These are phyloP conservation scores for Drosophila hamatofila DNA, from an alignment of 2,888 invertebrate genomes.

Conservation along the genomic window DNA sequence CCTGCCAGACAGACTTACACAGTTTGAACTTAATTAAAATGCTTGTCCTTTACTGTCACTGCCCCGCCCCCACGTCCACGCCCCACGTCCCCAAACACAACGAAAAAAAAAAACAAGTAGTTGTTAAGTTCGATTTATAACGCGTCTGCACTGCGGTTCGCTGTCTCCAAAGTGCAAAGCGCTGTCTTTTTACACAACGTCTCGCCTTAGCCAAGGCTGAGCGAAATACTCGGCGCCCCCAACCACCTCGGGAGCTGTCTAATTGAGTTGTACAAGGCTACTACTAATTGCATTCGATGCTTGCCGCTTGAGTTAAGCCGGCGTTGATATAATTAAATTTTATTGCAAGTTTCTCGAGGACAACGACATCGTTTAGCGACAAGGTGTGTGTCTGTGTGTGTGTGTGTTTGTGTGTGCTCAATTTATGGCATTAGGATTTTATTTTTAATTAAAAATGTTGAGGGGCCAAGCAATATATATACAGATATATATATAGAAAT, in stretches of 20 bases:
- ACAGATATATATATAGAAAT: background rate
- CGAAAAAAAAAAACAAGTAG: slow-evolving; percentile 42
- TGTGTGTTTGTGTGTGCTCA: slow-evolving; percentile 27
- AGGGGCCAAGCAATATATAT: slow-evolving; percentile 24
- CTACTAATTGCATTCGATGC: slow-evolving; percentile 84
- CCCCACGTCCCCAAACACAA: slow-evolving; percentile 19
- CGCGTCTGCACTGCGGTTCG: slow-evolving; percentile 72
- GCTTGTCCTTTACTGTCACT: slow-evolving; percentile 51
- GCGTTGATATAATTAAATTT: slow-evolving; percentile 81
- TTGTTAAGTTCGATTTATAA: slow-evolving; percentile 80
- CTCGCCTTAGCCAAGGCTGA: slow-evolving; percentile 33
- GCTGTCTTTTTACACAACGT: slow-evolving; percentile 47
- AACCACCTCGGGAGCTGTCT: slow-evolving; percentile 48
- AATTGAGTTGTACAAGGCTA: slow-evolving; percentile 84
- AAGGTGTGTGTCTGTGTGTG: slow-evolving; percentile 44
- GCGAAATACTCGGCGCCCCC: background rate
- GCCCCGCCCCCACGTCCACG: slow-evolving; percentile 8
- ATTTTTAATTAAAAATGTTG: slow-evolving; percentile 76
- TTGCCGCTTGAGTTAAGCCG: slow-evolving; percentile 74
- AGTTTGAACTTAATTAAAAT: slow-evolving; percentile 82
- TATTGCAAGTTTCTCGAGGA: slow-evolving; percentile 61
- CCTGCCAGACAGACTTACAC: slow-evolving; percentile 57
- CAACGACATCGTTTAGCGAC: slow-evolving; percentile 44
- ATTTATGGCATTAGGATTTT: slow-evolving; percentile 63
- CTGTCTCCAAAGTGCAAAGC: slow-evolving; percentile 78